Evolutionary conservation across 2,113 vertebrate genomes (phyloP).

Genomic region (Hydropotes inermis): DNA sequence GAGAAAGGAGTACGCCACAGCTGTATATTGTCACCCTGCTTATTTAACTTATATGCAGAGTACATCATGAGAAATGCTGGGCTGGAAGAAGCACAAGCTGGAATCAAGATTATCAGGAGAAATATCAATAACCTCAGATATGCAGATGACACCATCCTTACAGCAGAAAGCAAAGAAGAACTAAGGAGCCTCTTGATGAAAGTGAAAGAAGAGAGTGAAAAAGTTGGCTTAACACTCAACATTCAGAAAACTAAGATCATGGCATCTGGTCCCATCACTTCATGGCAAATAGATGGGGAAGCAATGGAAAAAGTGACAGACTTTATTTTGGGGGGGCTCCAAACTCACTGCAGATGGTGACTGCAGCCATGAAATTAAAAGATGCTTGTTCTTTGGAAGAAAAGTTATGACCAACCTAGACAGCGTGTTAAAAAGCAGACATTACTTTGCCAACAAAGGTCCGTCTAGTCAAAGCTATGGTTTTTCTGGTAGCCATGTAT

Average conservation of each 20-base stretch:
- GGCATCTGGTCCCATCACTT: background rate
- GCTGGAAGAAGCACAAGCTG: background rate
- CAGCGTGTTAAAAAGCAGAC: background rate
- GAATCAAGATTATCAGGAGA: background rate
- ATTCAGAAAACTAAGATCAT: background rate
- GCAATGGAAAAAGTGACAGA: background rate
- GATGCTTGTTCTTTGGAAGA: background rate
- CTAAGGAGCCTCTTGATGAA: background rate
- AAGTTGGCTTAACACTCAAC: background rate
- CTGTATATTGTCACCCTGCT: background rate
- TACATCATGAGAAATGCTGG: background rate
- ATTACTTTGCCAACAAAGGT: background rate
- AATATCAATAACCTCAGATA: background rate
- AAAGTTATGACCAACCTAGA: background rate
- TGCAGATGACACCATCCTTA: background rate
- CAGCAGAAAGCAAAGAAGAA: background rate
- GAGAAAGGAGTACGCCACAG: accelerated
- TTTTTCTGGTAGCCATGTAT: background rate
- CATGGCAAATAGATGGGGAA: background rate
- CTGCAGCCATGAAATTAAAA: background rate
- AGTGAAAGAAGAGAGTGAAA: background rate
- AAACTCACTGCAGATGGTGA: background rate
- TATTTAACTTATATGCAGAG: background rate
- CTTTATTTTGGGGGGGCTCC: background rate
- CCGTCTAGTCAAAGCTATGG: background rate